These are phyloP conservation scores for Lomographa bimaculata DNA, from an alignment of 2,888 invertebrate genomes.

Conservation along the genomic window DNA sequence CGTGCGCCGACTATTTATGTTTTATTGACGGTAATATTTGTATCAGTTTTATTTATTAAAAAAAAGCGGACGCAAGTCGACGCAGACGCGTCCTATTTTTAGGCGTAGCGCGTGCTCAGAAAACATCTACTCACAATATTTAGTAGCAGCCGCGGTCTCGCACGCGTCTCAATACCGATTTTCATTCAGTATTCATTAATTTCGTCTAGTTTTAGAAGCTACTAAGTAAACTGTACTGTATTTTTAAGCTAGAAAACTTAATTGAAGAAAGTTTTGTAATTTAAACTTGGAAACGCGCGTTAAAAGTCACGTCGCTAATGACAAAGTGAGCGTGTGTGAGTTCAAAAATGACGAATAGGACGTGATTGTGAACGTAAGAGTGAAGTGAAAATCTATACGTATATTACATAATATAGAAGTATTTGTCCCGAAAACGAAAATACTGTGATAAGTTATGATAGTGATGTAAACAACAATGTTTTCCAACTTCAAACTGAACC, in stretches of 20 bases:
- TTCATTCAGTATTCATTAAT: slow-evolving; percentile 2
- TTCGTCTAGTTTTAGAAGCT: neutral
- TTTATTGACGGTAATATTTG: slow-evolving; percentile 74
- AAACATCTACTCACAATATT: slow-evolving; percentile 72
- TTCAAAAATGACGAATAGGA: slow-evolving; percentile 24
- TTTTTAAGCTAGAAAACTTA: too few species aligned
- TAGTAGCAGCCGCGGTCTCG: slow-evolving; percentile 58
- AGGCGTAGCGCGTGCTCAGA: slow-evolving; percentile 64
- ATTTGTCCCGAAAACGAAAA: too few species aligned
- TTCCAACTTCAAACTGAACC: slow-evolving; percentile 80
- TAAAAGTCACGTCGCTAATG: too few species aligned
- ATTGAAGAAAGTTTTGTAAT: too few species aligned
- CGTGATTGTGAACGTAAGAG: slow-evolving; percentile 31
- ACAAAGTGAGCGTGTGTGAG: neutral
- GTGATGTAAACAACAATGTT: slow-evolving; percentile 74
- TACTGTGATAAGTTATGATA: neutral
- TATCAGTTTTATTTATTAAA: slow-evolving; percentile 68
- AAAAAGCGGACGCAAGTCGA: slow-evolving; percentile 59
- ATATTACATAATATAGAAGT: too few species aligned
- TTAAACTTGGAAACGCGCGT: too few species aligned
- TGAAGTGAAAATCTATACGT: slow-evolving; percentile 38
- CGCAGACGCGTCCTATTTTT: slow-evolving; percentile 72
- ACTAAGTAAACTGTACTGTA: neutral
- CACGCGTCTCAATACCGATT: slow-evolving; percentile 49
- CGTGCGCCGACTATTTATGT: slow-evolving; percentile 51